Evolutionary conservation across 2,113 vertebrate genomes (phyloP).

Genomic region (Nyctibius bracteatus): DNA sequence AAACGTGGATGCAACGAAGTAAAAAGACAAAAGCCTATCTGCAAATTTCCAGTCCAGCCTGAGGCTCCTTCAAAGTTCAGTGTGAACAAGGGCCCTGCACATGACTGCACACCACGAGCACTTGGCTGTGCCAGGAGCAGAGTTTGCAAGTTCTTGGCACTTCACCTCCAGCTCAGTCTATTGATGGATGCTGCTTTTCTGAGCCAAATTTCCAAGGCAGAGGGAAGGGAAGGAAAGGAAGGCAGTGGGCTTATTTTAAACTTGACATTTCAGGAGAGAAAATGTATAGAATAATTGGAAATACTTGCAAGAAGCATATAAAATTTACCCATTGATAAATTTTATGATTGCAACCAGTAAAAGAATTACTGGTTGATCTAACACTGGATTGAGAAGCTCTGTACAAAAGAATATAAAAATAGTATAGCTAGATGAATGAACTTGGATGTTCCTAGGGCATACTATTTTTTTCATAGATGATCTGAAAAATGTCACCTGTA

Average conservation of each 20-base stretch:
- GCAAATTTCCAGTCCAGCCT: background rate
- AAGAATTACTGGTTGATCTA: background rate
- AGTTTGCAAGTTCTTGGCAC: constrained; percentile 10
- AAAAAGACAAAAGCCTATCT: constrained; percentile 26
- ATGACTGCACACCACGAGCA: background rate
- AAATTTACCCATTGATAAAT: background rate
- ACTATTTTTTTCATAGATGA: background rate
- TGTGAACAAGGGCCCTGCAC: background rate
- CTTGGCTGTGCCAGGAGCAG: background rate
- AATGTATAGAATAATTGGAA: constrained; percentile 3
- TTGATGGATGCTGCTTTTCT: background rate
- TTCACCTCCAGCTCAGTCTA: constrained; percentile 10
- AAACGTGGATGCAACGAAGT: background rate
- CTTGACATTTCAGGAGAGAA: constrained; percentile 8
- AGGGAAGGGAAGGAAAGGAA: background rate
- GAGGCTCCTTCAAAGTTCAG: constrained; percentile 11
- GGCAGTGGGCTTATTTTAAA: constrained; percentile 9
- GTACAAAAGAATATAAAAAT: background rate
- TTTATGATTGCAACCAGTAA: too few species aligned
- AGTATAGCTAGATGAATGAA: background rate
- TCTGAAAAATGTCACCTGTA: background rate
- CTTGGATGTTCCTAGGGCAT: background rate
- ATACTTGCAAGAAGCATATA: background rate
- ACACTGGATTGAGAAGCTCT: background rate
- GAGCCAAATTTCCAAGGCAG: constrained; percentile 8